Percentiles rank a stretch among this genome's conserved stretches.
phyloP scores from a whole-genome alignment of 37 sponge, comb jelly and placozoan species.

The Theonella swinhoei region DNA sequence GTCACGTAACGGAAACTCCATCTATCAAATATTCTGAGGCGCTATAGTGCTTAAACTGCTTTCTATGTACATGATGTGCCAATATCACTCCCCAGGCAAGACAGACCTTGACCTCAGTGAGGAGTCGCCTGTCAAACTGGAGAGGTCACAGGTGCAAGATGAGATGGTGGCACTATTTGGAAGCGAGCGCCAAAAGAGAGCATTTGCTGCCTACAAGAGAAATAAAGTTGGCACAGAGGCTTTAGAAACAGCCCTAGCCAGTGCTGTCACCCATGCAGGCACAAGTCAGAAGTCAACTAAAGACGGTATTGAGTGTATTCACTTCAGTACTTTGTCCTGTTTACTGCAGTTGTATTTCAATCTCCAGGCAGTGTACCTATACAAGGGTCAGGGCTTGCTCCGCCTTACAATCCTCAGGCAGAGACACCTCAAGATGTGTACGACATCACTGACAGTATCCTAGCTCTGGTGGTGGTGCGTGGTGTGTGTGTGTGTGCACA shows the following conservation, averaged over 20 bases:
- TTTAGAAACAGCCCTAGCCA: constrained; percentile 42
- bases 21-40: too few relatives aligned
- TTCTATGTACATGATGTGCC: too few relatives aligned
- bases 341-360: background rate
- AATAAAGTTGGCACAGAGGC: constrained; percentile 52
- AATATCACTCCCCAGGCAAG: too few relatives aligned
- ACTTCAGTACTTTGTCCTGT: background rate
- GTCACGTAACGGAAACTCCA: too few relatives aligned
- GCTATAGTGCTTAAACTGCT: too few relatives aligned
- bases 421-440: constrained; percentile 70
- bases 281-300: constrained; percentile 10
- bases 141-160: constrained; percentile 9
- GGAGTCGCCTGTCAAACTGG: background rate
- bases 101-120: background rate
- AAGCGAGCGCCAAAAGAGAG: constrained; percentile 64
- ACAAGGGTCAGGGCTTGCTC: constrained; percentile 44
- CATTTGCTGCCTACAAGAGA: constrained; percentile 46
- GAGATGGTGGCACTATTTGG: constrained; percentile 70
- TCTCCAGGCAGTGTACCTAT: background rate
- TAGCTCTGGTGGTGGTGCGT: background rate
- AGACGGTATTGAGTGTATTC: background rate
- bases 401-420: constrained; percentile 66
- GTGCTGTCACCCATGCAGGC: constrained; percentile 47
- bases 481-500: background rate
- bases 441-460: constrained; percentile 66